phyloP scores from a whole-genome alignment of 2,113 vertebrate species.

The Gasterosteus aculeatus region DNA sequence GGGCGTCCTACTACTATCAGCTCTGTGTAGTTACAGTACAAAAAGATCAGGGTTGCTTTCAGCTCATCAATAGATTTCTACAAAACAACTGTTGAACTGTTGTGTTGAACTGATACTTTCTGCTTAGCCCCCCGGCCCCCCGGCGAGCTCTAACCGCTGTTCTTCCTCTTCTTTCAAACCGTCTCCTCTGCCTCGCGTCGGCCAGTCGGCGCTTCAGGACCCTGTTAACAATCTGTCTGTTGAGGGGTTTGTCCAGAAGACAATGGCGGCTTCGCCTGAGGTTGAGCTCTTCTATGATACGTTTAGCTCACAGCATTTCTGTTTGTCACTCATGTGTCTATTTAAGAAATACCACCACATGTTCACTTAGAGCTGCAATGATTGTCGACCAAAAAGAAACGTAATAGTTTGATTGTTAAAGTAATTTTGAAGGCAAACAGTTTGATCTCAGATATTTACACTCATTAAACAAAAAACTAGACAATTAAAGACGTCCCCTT shows the following conservation, averaged over 20 bases:
- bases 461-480: background rate
- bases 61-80: slow-evolving; percentile 32
- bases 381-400: background rate
- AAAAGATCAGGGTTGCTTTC: slow-evolving; percentile 28
- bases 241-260: slow-evolving; percentile 97
- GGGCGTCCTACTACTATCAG: no score
- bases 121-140: background rate
- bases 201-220: slow-evolving; percentile 84
- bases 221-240: slow-evolving; percentile 87
- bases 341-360: background rate
- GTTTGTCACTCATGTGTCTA: background rate
- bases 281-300: slow-evolving; percentile 74
- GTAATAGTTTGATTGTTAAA: background rate
- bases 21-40: slow-evolving; percentile 28
- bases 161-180: slow-evolving; percentile 65
- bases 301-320: slow-evolving; percentile 10
- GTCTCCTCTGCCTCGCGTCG: slow-evolving; percentile 58
- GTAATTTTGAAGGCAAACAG: background rate
- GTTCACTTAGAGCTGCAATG: slow-evolving; percentile 3
- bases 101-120: slow-evolving; percentile 1
- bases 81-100: slow-evolving; percentile 4
- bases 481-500: background rate
- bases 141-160: slow-evolving; percentile 61
- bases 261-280: slow-evolving; percentile 94
- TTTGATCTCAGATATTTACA: background rate